Evolutionary conservation across 2,113 vertebrate genomes (phyloP).

Genomic region (Regulus satrapa): DNA sequence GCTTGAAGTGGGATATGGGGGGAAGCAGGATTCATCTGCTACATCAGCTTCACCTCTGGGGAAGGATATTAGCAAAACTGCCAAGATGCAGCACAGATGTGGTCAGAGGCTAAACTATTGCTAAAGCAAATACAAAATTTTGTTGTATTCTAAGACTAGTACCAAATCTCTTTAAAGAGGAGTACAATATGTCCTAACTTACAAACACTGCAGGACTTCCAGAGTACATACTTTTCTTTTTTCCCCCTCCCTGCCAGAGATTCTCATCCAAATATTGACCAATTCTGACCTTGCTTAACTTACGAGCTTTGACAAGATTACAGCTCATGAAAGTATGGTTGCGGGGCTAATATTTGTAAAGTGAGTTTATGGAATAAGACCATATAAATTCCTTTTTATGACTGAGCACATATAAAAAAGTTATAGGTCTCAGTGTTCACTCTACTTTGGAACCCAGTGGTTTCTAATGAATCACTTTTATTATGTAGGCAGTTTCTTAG

Average conservation of each 20-base stretch:
- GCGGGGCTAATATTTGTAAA: constrained; percentile 60
- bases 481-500: constrained; percentile 63
- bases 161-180: background rate
- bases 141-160: background rate
- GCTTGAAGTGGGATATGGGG: background rate
- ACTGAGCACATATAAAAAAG: constrained; percentile 73
- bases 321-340: constrained; percentile 32
- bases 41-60: background rate
- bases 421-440: constrained; percentile 61
- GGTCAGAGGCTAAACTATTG: background rate
- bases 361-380: constrained; percentile 54
- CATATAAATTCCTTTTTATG: constrained; percentile 67
- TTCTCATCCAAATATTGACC: constrained; percentile 47
- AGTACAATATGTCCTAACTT: background rate
- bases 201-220: background rate
- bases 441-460: constrained; percentile 58
- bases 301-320: constrained; percentile 50
- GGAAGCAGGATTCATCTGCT: background rate
- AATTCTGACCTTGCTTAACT: constrained; percentile 54
- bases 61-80: background rate
- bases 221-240: background rate
- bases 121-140: background rate
- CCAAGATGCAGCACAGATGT: background rate
- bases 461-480: constrained; percentile 76
- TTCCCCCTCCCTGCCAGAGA: rapidly evolving